Percentiles rank a stretch among this genome's conserved stretches.
Conservation (phyloP, 2,888 invertebrate species). For the Caradrina clavipalpis region DNA sequence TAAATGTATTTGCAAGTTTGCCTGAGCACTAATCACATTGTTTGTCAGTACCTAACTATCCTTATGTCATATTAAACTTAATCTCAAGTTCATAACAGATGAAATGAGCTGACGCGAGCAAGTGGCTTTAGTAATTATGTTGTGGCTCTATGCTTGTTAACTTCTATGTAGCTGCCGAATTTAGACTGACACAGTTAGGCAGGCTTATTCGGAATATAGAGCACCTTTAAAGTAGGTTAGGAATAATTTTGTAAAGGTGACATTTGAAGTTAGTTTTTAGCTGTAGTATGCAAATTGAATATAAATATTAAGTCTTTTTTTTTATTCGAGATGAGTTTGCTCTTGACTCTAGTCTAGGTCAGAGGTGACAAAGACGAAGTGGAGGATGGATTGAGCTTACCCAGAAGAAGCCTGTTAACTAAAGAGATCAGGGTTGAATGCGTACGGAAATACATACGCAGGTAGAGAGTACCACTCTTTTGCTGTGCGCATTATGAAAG, state of each 20-base stretch:
- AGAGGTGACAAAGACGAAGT: no score
- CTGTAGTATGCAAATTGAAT: not conserved
- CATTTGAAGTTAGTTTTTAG: not conserved
- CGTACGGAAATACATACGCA: no score
- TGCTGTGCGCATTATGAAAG: no score
- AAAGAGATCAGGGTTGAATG: no score
- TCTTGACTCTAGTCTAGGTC: no score
- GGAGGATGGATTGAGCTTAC: no score
- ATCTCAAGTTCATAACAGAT: conserved; percentile 19
- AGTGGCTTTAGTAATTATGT: conserved; percentile 34
- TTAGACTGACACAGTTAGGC: conserved; percentile 11
- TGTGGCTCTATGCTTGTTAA: conserved; percentile 32
- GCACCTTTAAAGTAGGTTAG: conserved; percentile 10
- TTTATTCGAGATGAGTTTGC: no score
- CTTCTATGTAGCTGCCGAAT: conserved; percentile 29
- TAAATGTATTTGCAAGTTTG: not conserved
- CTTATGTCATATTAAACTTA: conserved; percentile 37
- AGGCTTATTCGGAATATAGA: conserved; percentile 18
- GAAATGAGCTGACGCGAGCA: conserved; percentile 26
- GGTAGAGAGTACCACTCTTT: no score
- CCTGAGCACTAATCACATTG: not conserved
- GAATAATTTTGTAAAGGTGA: conserved; percentile 1
- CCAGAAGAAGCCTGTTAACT: no score
- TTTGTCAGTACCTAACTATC: not conserved
- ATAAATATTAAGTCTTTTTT: not conserved